Percentiles rank a stretch among this genome's conserved stretches.
Conservation (phyloP, 2,113 vertebrate species). For the Hiodon tergisus region DNA sequence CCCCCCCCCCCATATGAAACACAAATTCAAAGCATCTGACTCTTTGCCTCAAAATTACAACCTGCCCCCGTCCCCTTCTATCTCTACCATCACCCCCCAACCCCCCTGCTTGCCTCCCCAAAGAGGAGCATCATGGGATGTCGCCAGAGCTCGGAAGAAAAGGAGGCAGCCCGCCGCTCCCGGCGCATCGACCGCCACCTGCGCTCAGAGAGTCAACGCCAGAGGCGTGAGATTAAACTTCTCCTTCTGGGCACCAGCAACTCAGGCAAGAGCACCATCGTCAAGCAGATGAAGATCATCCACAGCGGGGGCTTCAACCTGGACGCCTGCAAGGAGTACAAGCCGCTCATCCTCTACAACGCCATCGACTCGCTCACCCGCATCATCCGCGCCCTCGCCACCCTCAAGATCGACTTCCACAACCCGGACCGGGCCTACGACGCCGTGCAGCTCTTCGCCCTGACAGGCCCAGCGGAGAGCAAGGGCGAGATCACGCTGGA, state of each 20-base stretch:
- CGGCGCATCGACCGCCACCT: conserved; percentile 95
- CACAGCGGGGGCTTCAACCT: conserved; percentile 97
- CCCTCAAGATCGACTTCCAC: conserved; percentile 96
- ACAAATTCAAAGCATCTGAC: background rate
- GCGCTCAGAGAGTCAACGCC: conserved; percentile 95
- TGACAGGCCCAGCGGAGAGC: conserved; percentile 93
- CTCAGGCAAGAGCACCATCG: conserved; percentile 97
- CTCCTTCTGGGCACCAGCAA: conserved; percentile 96
- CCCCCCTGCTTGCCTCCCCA: conserved; percentile 20
- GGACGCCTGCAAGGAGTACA: conserved; percentile 97
- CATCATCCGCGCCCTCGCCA: conserved; percentile 90
- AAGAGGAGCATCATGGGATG: conserved; percentile 85
- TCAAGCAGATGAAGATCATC: conserved; percentile 99
- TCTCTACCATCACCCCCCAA: conserved; percentile 25
- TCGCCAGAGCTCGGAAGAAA: conserved; percentile 98
- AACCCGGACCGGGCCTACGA: conserved; percentile 93
- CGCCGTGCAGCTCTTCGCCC: conserved; percentile 92
- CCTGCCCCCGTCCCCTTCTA: background rate
- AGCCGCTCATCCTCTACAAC: conserved; percentile 95
- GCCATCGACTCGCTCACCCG: conserved; percentile 97
- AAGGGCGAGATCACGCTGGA: conserved; percentile 94
- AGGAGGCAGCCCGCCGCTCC: conserved; percentile 95
- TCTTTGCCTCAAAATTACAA: background rate
- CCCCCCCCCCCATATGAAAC: background rate
- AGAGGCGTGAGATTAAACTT: conserved; percentile 94